Evolutionary conservation across 2,113 vertebrate genomes (phyloP), one percentile per base, ranked within the genome.

Genomic region (Telmatochromis brichardi): DNA sequence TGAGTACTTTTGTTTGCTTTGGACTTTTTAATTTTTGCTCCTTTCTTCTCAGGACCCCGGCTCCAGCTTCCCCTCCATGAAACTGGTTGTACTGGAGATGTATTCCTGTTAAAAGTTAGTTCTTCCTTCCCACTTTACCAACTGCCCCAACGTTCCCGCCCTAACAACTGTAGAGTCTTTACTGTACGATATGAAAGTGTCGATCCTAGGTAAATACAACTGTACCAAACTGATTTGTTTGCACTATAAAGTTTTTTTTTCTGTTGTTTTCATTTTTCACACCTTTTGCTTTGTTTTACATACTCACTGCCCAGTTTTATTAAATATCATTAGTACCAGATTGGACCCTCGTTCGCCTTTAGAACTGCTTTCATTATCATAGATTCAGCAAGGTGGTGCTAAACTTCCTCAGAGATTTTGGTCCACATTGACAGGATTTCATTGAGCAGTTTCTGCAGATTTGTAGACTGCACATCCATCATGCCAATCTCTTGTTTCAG

Each of bases 21-120:
- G 11, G 19, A 12, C 33, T 21, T 1, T 40, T 68, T 40, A 0
- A 21, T n/a, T 37, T 65, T 65, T 0, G 0, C 60, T 65, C 10
- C 63, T 37, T 68, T 68, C 58, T 68, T 68, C 63, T 37, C 10
- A 60, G 9, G 31, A 35, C 19, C 1, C 60, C 17, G 0, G 19
- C 26, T 58, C 33, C 33, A 37, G 19, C 33, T 5, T n/a, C 63
- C 63, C 33, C 19, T 37, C 19, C 63, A n/a, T 37, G 63, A 68
- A 63, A 13, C 33, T 0, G 63, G 19, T 40, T 68, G 33, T 68
- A 8, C 63, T 68, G 19, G 6, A 68, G 33, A 33, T 60, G 57
- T 1, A 33, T 60, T 60, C 28, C 60, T 65, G 60, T 21, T 68
- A 68, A 21, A 68, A 37, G 33, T 37, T 68, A 37, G 63, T 37